These are phyloP conservation scores for Laothoe populi DNA, from an alignment of 2,888 invertebrate genomes.

Conservation along the genomic window DNA sequence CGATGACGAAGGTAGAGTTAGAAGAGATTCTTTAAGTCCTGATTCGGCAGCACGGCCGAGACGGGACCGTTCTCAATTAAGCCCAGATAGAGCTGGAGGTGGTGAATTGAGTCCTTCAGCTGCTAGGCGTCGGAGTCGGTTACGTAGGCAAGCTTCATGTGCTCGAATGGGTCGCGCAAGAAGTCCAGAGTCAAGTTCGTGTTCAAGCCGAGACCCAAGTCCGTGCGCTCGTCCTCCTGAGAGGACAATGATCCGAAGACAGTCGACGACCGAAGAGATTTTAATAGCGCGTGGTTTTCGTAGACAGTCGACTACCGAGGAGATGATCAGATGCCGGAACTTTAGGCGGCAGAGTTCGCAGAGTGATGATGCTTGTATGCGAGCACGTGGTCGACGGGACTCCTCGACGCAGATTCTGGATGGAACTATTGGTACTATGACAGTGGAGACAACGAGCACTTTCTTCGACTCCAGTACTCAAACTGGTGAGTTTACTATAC, in stretches of 20 bases:
- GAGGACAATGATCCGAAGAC: conserved; percentile 91
- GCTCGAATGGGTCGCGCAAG: conserved; percentile 85
- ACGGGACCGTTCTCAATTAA: conserved; percentile 91
- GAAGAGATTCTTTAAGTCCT: conserved; percentile 95
- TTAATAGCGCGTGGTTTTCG: conserved; percentile 95
- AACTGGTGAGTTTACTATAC: conserved; percentile 88
- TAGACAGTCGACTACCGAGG: conserved; percentile 95
- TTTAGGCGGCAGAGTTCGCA: conserved; percentile 96
- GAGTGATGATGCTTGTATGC: conserved; percentile 91
- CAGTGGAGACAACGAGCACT: conserved; percentile 95
- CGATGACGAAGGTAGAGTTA: conserved; percentile 90
- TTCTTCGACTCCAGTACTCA: conserved; percentile 97
- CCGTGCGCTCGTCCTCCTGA: conserved; percentile 88
- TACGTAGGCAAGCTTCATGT: conserved; percentile 92
- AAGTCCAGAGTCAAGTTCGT: conserved; percentile 90
- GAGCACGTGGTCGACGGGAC: conserved; percentile 90
- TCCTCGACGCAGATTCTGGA: conserved; percentile 96
- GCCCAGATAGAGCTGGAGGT: conserved; percentile 92
- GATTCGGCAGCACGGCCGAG: conserved; percentile 92
- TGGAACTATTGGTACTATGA: conserved; percentile 96
- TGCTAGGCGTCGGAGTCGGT: conserved; percentile 87
- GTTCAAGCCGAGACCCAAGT: conserved; percentile 93
- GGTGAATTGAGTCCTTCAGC: conserved; percentile 92
- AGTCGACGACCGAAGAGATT: conserved; percentile 96
- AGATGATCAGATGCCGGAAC: conserved; percentile 96